Base-by-base conservation (phyloP, 2,113 vertebrate species). In the Percina caprodes region DNA sequence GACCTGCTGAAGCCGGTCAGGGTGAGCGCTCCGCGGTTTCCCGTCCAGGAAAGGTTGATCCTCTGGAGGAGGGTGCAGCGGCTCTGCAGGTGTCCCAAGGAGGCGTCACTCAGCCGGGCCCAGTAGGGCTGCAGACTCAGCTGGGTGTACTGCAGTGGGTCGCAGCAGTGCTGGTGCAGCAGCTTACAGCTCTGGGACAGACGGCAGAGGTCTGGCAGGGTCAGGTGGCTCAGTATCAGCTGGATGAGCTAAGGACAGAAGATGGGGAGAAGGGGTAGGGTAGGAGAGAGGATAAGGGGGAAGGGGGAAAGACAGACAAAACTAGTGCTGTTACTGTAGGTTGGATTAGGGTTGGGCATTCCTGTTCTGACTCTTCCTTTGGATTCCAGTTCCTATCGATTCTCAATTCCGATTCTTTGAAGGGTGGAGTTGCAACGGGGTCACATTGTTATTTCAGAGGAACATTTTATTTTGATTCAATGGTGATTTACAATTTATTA, bases 121-220 rank as follows among this genome's bases (percentile, higher is more conserved):
- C 98, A 99, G 92, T 99, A 99, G 4, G 98, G 98, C 85, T 99
- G 97, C 93, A 99, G 96, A 94, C 98, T 99, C 88, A 99, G 97
- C 88, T 99, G 97, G 92, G 96, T 96, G 91, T 99, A 99, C 75
- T 99, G 98, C 5, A 99, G 96, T 62, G 98, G 98, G 91, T 99
- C 97, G 87, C 96, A 97, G 93, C 98, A 99, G 86, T 99, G 98
- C 90, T 98, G 98, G 94, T 97, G 95, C 33, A 99, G 95, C 48
- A 99, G 96, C 93, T 97, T 99, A 94, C 97, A 98, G 90, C 96
- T 98, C 93, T 99, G 98, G 70, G 97, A 96, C 95, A 99, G 94
- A 93, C 97, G 96, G 91, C 98, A 97, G 85, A 99, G 93, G 94
- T 99, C 98, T 82, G 97, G 97, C 81, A 99, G 93, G 62, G 98